Evolutionary conservation across 2,888 invertebrate species (phyloP), one percentile per base, ranked within the genome.

Genomic region (Lamproptera curius): DNA sequence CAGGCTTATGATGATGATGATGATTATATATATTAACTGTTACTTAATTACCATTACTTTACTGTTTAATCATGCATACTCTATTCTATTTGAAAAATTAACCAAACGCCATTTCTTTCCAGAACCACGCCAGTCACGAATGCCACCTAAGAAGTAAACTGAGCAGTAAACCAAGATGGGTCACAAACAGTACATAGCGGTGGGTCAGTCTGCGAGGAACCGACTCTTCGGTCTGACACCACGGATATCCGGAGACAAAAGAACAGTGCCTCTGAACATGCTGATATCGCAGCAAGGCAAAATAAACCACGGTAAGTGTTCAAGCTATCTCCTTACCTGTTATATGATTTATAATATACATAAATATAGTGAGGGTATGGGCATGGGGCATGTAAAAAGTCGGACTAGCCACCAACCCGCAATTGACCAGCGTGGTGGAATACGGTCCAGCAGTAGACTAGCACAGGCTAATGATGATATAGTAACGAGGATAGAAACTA

Each of bases 201-300:
- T 95, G 65, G 93, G 94, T 51, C 92, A 92, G 70, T 89, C 90
- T 59, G 93, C 93, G 59, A 89, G 92, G 54, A 93, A 93, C 70
- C 90, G 92, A 38, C 81, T 95, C 37, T 91, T 95, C 58, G 93
- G 94, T 0, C 84, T 92, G 35, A 84, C 89, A 16, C 89, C 90
- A 16, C 65, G 73, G 33, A 66, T 81, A 66, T 65, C 81, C 46
- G 67, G 76, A 48, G 70, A 86, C 61, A 70, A 74, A 39, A 62
- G 74, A 16, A 67, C 76, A 1, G 90, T 92, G 35, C 94, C 95
- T 0, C 74, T 95, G 38, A 94, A 92, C 60, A 93, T 95, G 92
- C 89, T 95, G 55, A 93, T 95, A 66, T 95, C 95, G 10, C 92
- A 94, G 67, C 92, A 93, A 64, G 92, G 92, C 56, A 92, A 91